Conservation (phyloP, 2,888 invertebrate genomes). For the Galerucella pusilla region DNA sequence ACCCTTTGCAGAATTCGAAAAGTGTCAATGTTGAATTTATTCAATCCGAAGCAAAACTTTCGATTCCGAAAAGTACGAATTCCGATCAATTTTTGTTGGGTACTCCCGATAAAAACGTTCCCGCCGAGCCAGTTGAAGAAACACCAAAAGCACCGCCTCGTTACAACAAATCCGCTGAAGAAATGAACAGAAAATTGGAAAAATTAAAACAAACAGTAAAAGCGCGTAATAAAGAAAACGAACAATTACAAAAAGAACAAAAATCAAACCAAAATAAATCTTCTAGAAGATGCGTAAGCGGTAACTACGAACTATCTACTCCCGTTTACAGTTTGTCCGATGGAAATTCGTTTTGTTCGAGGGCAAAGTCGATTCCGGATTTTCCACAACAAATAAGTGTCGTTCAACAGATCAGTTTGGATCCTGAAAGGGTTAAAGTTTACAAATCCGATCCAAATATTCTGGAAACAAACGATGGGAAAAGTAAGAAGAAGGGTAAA, state of each 20-base stretch:
- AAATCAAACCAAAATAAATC: slow-evolving; percentile 43
- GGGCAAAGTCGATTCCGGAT: slow-evolving; percentile 60
- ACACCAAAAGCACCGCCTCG: slow-evolving; percentile 69
- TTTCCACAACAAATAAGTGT: slow-evolving; percentile 47
- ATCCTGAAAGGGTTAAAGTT: slow-evolving; percentile 50
- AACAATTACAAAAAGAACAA: slow-evolving; percentile 35
- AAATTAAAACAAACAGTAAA: slow-evolving; percentile 72
- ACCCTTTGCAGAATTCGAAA: slow-evolving; percentile 55
- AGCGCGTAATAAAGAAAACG: slow-evolving; percentile 59
- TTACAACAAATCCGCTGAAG: slow-evolving; percentile 62
- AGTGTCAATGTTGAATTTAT: slow-evolving; percentile 42
- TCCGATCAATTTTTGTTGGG: slow-evolving; percentile 9
- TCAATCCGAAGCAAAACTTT: not conserved
- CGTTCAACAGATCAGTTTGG: slow-evolving; percentile 20
- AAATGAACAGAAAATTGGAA: slow-evolving; percentile 67
- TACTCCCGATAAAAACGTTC: slow-evolving; percentile 52
- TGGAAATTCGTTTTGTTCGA: slow-evolving; percentile 30
- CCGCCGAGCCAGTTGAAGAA: slow-evolving; percentile 51
- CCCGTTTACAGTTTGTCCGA: slow-evolving; percentile 26
- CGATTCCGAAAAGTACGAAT: slow-evolving; percentile 46
- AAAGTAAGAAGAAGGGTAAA: slow-evolving; percentile 67
- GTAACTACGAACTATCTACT: slow-evolving; percentile 49
- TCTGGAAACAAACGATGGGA: slow-evolving; percentile 53
- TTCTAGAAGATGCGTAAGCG: slow-evolving; percentile 59
- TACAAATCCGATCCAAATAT: slow-evolving; percentile 64